These are phyloP conservation scores for Astyanax mexicanus DNA, from an alignment of 2,797 vertebrate genomes.

Conservation along the genomic window DNA sequence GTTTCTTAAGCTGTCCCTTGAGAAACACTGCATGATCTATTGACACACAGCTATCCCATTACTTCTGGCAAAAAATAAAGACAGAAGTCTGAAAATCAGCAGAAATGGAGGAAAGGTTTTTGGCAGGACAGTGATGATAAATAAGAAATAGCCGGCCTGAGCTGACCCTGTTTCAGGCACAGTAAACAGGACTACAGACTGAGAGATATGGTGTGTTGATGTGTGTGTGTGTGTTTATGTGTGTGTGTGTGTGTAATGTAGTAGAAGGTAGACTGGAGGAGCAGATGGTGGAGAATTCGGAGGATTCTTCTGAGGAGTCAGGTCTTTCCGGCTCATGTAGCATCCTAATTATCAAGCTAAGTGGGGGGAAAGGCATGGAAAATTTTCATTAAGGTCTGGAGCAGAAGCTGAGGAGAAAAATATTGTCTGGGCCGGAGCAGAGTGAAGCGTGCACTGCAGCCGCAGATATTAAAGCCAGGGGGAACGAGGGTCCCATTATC, in stretches of 20 bases:
- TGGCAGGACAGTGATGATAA: too few relatives aligned
- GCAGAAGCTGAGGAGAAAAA: conserved; percentile 43
- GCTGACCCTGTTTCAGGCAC: background rate
- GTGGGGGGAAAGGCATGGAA: conserved; percentile 54
- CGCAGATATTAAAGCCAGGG: background rate
- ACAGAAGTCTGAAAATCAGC: too few relatives aligned
- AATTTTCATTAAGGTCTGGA: conserved; percentile 49
- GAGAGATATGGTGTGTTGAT: conserved; percentile 5
- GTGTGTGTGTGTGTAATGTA: conserved; percentile 16
- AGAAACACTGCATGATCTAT: too few relatives aligned
- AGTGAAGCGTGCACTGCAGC: conserved; percentile 9
- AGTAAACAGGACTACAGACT: background rate
- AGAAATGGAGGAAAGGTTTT: too few relatives aligned
- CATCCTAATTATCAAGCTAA: conserved; percentile 78
- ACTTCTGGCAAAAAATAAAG: too few relatives aligned
- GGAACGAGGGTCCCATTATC: conserved; percentile 5
- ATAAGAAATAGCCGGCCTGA: background rate
- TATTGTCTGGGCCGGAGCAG: conserved; percentile 13
- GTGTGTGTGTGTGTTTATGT: conserved; percentile 12
- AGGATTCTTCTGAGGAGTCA: conserved; percentile 75
- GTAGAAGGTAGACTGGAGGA: conserved; percentile 35
- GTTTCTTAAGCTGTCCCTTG: too few relatives aligned
- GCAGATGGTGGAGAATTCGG: conserved; percentile 64
- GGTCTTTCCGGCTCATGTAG: conserved; percentile 80
- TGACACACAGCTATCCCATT: too few relatives aligned